These are phyloP conservation scores for Dasysyrphus tricinctus DNA, from an alignment of 2,888 invertebrate genomes.

Conservation along the genomic window DNA sequence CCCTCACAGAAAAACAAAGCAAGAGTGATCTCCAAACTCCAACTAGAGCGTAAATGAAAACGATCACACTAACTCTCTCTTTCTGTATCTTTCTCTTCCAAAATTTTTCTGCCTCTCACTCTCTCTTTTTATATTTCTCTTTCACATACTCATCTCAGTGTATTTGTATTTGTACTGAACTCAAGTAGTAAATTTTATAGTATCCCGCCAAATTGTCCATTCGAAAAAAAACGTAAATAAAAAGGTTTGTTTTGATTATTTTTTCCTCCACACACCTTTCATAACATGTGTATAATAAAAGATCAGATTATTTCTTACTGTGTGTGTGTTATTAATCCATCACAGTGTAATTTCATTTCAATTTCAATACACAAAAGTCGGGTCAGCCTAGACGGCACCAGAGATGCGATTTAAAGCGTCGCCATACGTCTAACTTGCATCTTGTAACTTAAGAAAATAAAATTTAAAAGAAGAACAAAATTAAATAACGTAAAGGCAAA, in stretches of 20 bases:
- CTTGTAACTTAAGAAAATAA: conserved; percentile 28
- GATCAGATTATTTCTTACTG: neutral
- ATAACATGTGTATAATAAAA: conserved; percentile 47
- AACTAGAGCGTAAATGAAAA: too few relatives aligned
- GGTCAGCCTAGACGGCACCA: conserved; percentile 76
- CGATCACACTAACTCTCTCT: too few relatives aligned
- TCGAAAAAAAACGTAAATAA: conserved; percentile 42
- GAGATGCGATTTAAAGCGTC: conserved; percentile 75
- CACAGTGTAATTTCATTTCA: conserved; percentile 65
- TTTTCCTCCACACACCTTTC: conserved; percentile 72
- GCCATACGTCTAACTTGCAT: conserved; percentile 69
- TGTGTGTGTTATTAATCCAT: conserved; percentile 50
- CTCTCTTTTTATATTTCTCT: too few relatives aligned
- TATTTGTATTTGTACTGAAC: too few relatives aligned
- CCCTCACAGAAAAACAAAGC: too few relatives aligned
- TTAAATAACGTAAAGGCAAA: conserved; percentile 33
- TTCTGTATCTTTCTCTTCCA: neutral
- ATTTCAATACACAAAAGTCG: conserved; percentile 70
- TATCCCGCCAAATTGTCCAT: conserved; percentile 71
- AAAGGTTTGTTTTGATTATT: conserved; percentile 74
- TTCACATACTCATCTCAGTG: neutral
- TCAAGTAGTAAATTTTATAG: conserved; percentile 20
- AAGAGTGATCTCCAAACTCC: too few relatives aligned
- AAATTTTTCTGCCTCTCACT: neutral
- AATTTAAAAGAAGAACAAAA: conserved; percentile 35